phyloP scores from a whole-genome alignment of 2,113 vertebrate genomes.

The Notarius quadriscutis region DNA sequence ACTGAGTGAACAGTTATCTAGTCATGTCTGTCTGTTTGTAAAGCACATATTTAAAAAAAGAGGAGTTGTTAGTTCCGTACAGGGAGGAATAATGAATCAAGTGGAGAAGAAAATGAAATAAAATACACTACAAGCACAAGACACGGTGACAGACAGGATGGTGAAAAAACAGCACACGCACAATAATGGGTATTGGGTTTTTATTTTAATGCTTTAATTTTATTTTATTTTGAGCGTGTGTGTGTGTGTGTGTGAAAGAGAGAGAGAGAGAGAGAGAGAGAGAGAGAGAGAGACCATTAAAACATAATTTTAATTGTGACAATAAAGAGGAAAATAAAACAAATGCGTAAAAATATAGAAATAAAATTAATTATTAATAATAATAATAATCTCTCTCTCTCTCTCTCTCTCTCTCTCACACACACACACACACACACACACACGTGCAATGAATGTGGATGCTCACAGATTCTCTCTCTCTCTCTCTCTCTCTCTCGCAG shows the following conservation, averaged over 20 bases:
- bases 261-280: too few relatives aligned
- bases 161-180: not conserved
- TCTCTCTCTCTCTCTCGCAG: conserved; percentile 47
- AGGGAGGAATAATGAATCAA: not conserved
- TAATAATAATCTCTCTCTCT: not conserved
- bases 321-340: not conserved
- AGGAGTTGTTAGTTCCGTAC: not conserved
- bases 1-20: not conserved
- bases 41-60: not conserved
- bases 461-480: not conserved
- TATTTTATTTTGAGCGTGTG: not conserved
- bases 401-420: conserved; percentile 31
- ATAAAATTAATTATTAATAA: not conserved
- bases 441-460: conserved; percentile 27
- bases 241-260: not conserved
- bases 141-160: not conserved
- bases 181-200: too few relatives aligned
- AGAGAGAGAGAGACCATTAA: too few relatives aligned
- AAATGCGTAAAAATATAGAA: not conserved
- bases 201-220: not conserved
- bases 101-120: not conserved
- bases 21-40: not conserved
- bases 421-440: not conserved
- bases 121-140: not conserved
- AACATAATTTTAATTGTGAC: not conserved